Base-by-base conservation (phyloP, 1,140 invertebrate species). In the Tyrophagus putrescentiae region DNA sequence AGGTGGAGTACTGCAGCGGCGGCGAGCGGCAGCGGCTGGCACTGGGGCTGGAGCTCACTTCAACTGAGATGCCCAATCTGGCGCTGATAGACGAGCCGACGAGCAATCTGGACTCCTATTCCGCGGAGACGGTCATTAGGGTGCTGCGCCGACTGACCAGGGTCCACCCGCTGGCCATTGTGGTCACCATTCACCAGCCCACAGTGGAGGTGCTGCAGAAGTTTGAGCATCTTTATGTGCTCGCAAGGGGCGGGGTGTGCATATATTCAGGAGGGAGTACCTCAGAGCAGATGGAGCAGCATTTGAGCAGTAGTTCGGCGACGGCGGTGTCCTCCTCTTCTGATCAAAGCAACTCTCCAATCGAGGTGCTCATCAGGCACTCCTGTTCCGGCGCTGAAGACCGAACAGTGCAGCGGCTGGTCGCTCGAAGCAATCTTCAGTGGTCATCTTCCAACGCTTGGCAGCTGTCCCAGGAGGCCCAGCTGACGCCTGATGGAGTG, bases 11-110 rank as follows among this genome's bases (percentile, higher is more conserved):
- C 67, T 76, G 95, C n/a, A 92, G 87, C n/a, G 91, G 91, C 5
- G 92, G 92, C 0, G 88, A 95, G 73, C 77, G 85, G 57, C 94
- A 94, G 71, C 78, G 91, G 48, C 73, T 95, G 44, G 90, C 91
- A 1, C 91, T 95, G 65, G 90, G 90, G n/a, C 73, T 94, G 57
- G 91, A 95, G 73, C 73, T 97, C 50, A 79, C 95, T 53, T 94
- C 90, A 71, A 94, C 94, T 75, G 16, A 13, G 53, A 56, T 32
- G 31, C 53, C 53, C 4, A 56, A 56, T 27, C 21, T 60, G 11
- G 33, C 57, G 32, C 25, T 23, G 16, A 57, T 72, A 28, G 71
- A 72, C 62, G 71, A 72, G 57, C 71, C 71, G n/a, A 72, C 70
- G 18, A 69, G 70, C 65, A 73, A 72, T 6, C 67, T 76, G 41